These are phyloP conservation scores for Halotydeus destructor DNA, from an alignment of 1,140 invertebrate species.

Conservation along the genomic window DNA sequence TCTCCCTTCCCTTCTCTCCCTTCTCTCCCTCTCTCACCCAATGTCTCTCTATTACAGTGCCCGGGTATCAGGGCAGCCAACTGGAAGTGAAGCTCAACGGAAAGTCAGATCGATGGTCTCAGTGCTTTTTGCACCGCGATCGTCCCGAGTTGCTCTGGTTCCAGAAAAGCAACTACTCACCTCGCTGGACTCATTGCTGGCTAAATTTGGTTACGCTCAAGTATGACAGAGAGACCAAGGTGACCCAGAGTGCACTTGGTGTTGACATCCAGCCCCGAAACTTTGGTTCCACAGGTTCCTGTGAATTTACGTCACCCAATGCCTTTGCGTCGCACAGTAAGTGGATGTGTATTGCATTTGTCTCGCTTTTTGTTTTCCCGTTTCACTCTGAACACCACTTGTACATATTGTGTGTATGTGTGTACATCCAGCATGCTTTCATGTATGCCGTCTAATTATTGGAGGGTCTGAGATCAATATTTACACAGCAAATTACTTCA, in stretches of 20 bases:
- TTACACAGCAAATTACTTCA: conserved; percentile 2
- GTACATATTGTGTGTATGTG: no score
- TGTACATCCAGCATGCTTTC: no score
- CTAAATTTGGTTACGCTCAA: background rate
- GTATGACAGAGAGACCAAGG: background rate
- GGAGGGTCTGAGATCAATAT: no score
- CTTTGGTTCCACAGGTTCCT: background rate
- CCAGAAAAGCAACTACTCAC: background rate
- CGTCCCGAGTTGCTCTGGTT: background rate
- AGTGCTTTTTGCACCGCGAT: background rate
- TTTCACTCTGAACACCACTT: background rate
- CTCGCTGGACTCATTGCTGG: conserved; percentile 1
- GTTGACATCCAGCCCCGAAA: background rate
- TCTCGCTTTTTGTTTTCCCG: background rate
- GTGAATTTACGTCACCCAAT: background rate
- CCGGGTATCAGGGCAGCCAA: conserved; percentile 7
- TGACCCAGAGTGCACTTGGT: background rate
- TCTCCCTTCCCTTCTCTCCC: no score
- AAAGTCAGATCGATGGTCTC: background rate
- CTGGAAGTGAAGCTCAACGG: background rate
- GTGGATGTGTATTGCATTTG: background rate
- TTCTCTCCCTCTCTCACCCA: no score
- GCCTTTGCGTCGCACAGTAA: background rate
- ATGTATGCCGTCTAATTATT: no score
- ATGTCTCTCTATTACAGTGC: background rate